Percentiles rank a stretch among this genome's conserved stretches.
These are phyloP conservation scores for Cyaniris semiargus DNA, from an alignment of 2,888 invertebrate genomes.

Conservation along the genomic window DNA sequence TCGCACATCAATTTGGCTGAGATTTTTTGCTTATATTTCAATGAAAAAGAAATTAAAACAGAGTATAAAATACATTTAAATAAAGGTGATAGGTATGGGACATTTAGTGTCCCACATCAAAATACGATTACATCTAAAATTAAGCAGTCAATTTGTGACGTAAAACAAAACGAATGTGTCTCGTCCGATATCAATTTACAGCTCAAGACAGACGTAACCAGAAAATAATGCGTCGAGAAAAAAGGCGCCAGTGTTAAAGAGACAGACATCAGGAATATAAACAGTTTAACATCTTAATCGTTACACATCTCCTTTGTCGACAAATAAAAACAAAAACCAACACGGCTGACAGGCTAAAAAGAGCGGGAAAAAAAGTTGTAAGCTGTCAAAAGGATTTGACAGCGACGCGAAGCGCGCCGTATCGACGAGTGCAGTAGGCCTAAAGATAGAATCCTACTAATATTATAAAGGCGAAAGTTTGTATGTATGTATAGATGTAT, in stretches of 20 bases:
- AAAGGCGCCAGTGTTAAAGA: slow-evolving; percentile 28
- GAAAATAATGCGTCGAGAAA: slow-evolving; percentile 16
- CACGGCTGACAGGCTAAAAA: slow-evolving; percentile 21
- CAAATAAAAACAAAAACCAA: slow-evolving; percentile 22
- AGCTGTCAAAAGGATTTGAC: slow-evolving; percentile 27
- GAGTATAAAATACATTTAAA: neutral
- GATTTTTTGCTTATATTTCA: too few relatives aligned
- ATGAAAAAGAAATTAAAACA: neutral
- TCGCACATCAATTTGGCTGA: too few relatives aligned
- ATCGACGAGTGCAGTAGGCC: neutral
- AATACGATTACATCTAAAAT: slow-evolving; percentile 1
- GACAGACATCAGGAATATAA: slow-evolving; percentile 18
- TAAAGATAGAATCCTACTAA: slow-evolving; percentile 1
- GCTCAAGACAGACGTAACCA: slow-evolving; percentile 3
- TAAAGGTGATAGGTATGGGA: neutral
- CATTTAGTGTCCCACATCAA: neutral
- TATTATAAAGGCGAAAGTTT: too few relatives aligned
- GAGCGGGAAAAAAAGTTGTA: slow-evolving; percentile 11
- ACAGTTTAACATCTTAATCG: slow-evolving; percentile 28
- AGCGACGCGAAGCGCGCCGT: slow-evolving; percentile 13
- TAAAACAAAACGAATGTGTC: neutral
- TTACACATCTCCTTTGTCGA: slow-evolving; percentile 30
- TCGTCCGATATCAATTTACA: slow-evolving; percentile 9
- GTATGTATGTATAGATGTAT: too few relatives aligned
- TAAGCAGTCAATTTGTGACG: slow-evolving; percentile 7